Evolutionary conservation across 2,888 invertebrate genomes (phyloP).

Genomic region (Mactromeris polynyma): DNA sequence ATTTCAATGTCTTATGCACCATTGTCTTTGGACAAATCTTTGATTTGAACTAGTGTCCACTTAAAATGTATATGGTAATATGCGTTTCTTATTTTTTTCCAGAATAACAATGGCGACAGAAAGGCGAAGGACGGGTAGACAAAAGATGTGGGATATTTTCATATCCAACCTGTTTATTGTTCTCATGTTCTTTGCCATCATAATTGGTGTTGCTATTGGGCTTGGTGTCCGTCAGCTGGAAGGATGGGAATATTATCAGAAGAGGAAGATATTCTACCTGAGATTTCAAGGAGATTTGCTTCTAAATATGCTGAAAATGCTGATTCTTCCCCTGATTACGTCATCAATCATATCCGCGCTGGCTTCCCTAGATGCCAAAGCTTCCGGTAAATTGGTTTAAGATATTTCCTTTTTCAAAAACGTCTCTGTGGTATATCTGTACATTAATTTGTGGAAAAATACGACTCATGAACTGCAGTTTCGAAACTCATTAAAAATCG

Average conservation of each 20-base stretch:
- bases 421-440: no score
- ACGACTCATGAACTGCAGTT: no score
- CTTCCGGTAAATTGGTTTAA: constrained; percentile 90
- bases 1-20: no score
- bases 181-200: constrained; percentile 89
- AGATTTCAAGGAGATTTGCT: constrained; percentile 91
- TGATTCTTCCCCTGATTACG: constrained; percentile 90
- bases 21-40: not conserved
- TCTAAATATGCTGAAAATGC: constrained; percentile 91
- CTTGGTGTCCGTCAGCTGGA: constrained; percentile 88
- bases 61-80: not conserved
- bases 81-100: not conserved
- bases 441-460: no score
- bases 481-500: no score
- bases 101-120: constrained; percentile 16
- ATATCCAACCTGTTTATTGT: constrained; percentile 89
- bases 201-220: constrained; percentile 88
- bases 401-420: no score
- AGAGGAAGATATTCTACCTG: constrained; percentile 89
- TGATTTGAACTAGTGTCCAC: not conserved
- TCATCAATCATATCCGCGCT: constrained; percentile 91
- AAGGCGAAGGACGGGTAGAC: constrained; percentile 11
- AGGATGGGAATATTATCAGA: constrained; percentile 90
- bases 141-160: constrained; percentile 42
- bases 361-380: constrained; percentile 94